These are phyloP conservation scores for Nothobranchius kuhntae DNA, from an alignment of 2,113 vertebrate species.

Conservation along the genomic window DNA sequence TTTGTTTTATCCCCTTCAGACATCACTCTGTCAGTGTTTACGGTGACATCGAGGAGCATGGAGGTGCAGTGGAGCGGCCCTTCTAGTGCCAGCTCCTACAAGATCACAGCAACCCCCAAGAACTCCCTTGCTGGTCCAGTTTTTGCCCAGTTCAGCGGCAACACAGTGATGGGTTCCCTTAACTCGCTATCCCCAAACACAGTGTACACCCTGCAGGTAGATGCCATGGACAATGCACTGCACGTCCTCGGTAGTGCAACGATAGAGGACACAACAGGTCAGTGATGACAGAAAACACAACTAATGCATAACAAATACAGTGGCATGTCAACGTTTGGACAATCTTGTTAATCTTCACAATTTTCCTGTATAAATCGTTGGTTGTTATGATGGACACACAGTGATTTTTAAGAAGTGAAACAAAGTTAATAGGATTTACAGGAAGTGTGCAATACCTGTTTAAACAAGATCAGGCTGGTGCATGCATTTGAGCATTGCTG, in stretches of 20 bases:
- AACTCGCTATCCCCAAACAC: constrained; percentile 80
- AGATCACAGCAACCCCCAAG: constrained; percentile 76
- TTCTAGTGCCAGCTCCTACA: constrained; percentile 78
- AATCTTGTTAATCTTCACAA: no score
- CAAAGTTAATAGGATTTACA: no score
- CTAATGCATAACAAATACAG: no score
- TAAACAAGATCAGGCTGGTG: no score
- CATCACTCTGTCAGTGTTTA: constrained; percentile 74
- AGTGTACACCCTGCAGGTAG: constrained; percentile 74
- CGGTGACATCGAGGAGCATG: constrained; percentile 81
- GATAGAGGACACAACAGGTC: constrained; percentile 74
- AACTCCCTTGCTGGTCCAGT: constrained; percentile 59
- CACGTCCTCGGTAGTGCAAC: constrained; percentile 70
- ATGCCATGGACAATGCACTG: constrained; percentile 78
- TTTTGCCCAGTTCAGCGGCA: constrained; percentile 73
- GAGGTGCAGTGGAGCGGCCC: constrained; percentile 73
- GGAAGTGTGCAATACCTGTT: no score
- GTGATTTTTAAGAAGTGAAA: no score
- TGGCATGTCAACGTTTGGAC: no score
- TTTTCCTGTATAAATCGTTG: no score
- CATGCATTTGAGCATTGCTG: no score
- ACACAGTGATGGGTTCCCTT: constrained; percentile 76
- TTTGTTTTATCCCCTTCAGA: constrained; percentile 47
- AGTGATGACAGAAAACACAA: not conserved
- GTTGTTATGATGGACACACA: no score